These are phyloP conservation scores for Thymelicus sylvestris DNA, from an alignment of 2,888 invertebrate species.

Conservation along the genomic window DNA sequence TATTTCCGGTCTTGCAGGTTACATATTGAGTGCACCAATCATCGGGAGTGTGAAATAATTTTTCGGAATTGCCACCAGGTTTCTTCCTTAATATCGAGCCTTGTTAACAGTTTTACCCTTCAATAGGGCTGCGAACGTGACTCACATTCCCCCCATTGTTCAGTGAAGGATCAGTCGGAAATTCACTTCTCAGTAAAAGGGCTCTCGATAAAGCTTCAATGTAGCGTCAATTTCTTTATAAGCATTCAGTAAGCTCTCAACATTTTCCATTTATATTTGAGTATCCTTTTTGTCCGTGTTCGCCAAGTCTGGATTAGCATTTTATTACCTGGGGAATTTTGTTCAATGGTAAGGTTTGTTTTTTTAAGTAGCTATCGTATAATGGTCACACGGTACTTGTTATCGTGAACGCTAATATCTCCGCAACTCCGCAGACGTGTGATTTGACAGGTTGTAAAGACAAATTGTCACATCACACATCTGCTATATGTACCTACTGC, in stretches of 20 bases:
- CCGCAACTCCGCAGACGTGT: too few species aligned
- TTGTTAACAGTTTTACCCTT: conserved; percentile 18
- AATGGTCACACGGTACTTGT: too few species aligned
- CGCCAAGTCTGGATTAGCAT: conserved; percentile 1
- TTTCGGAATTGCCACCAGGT: too few species aligned
- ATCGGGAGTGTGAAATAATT: too few species aligned
- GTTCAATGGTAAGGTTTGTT: neutral
- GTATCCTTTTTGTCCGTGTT: conserved; percentile 22
- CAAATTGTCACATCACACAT: too few species aligned
- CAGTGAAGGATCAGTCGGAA: conserved; percentile 20
- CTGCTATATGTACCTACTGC: too few species aligned
- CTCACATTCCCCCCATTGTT: conserved; percentile 18
- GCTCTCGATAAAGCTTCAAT: conserved; percentile 20
- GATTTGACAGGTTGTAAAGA: too few species aligned
- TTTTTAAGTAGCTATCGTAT: neutral
- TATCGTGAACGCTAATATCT: too few species aligned
- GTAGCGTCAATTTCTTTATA: conserved; percentile 34
- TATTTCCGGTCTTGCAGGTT: too few species aligned
- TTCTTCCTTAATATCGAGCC: neutral
- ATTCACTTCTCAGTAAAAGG: conserved; percentile 11
- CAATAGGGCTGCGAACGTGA: conserved; percentile 18
- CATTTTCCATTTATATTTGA: conserved; percentile 15
- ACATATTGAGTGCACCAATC: too few species aligned
- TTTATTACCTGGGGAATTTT: neutral
- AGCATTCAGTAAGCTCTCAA: conserved; percentile 26